Conservation (phyloP, 2,113 vertebrate genomes). For the Synchiropus splendidus region DNA sequence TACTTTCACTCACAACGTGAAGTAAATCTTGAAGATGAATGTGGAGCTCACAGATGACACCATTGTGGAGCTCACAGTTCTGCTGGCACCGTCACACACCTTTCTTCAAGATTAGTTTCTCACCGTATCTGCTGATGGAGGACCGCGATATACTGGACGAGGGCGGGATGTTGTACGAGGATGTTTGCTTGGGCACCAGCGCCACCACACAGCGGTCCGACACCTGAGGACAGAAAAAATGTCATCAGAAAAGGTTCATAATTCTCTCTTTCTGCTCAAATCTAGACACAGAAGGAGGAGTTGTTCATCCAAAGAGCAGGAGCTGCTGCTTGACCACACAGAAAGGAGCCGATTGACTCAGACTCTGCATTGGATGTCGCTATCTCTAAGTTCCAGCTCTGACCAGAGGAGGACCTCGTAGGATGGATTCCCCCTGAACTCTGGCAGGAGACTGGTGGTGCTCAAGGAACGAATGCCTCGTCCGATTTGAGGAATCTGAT, state of each 20-base stretch:
- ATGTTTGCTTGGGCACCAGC: slow-evolving; percentile 94
- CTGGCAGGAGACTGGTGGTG: too few relatives aligned
- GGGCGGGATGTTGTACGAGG: slow-evolving; percentile 94
- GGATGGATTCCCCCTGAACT: too few relatives aligned
- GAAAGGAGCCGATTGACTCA: too few relatives aligned
- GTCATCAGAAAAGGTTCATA: neutral
- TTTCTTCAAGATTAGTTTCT: slow-evolving; percentile 34
- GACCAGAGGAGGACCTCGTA: too few relatives aligned
- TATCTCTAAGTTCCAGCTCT: too few relatives aligned
- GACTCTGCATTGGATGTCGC: too few relatives aligned
- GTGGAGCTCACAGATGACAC: neutral
- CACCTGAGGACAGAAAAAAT: slow-evolving; percentile 66
- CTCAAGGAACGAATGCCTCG: too few relatives aligned
- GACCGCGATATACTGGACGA: slow-evolving; percentile 93
- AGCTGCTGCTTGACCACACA: too few relatives aligned
- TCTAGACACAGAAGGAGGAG: too few relatives aligned
- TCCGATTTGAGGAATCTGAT: too few relatives aligned
- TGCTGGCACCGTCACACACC: too few relatives aligned
- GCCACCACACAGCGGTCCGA: slow-evolving; percentile 93
- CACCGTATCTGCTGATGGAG: slow-evolving; percentile 94
- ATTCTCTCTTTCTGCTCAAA: neutral
- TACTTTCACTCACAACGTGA: neutral
- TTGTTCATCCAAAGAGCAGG: too few relatives aligned
- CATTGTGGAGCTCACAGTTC: neutral
- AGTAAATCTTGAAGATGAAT: neutral